phyloP scores from a whole-genome alignment of 2,888 invertebrate species.

The Chrysina gloriosa region DNA sequence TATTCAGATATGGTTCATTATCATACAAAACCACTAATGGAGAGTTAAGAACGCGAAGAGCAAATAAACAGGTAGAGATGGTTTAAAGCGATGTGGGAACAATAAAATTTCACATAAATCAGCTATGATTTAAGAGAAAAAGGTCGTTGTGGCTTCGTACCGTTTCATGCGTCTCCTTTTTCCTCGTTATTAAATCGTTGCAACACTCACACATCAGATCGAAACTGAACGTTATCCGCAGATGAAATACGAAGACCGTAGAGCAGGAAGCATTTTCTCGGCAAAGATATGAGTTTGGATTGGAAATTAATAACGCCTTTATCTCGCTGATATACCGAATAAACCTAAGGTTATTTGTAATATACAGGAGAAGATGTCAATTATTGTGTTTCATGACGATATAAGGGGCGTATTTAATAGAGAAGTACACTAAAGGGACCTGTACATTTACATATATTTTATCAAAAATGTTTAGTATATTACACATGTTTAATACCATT shows the following conservation, averaged over 20 bases:
- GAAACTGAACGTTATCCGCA: conserved; percentile 9
- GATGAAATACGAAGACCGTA: conserved; percentile 29
- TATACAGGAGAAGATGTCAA: neutral
- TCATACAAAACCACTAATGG: conserved; percentile 15
- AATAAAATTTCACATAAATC: conserved; percentile 35
- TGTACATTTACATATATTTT: too few species aligned
- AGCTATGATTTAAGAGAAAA: conserved; percentile 18
- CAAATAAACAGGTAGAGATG: conserved; percentile 34
- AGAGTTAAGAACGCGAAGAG: conserved; percentile 6
- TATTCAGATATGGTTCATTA: neutral
- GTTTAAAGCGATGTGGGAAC: conserved; percentile 22
- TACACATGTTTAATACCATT: too few species aligned
- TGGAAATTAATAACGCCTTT: conserved; percentile 30
- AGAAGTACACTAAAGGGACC: too few species aligned
- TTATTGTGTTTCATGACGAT: too few species aligned
- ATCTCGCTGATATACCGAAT: conserved; percentile 8
- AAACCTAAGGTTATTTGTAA: too few species aligned
- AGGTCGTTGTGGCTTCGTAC: conserved; percentile 8
- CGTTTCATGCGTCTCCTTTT: conserved; percentile 5
- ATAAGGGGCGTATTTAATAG: too few species aligned
- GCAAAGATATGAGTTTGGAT: conserved; percentile 29
- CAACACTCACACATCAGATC: conserved; percentile 24
- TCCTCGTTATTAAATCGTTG: conserved; percentile 35
- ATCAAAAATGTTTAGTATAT: too few species aligned
- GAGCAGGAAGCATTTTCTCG: conserved; percentile 31